A percentile compares a stretch with the other conserved stretches of the same genome.
Evolutionary conservation across 2,888 invertebrate species (phyloP).

Genomic region (Calameuta idolon): DNA sequence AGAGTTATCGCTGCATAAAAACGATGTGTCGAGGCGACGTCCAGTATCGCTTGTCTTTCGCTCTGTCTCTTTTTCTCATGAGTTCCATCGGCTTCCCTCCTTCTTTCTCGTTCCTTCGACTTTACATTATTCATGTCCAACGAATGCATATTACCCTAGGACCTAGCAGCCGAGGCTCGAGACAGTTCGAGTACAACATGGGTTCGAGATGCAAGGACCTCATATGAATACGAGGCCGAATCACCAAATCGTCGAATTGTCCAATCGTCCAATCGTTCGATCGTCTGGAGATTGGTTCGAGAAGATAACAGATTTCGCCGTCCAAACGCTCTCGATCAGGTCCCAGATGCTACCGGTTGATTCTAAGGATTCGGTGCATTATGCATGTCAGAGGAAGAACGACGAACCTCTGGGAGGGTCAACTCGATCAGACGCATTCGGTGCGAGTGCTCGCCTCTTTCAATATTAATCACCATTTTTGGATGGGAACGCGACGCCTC

Average conservation of each 20-base stretch:
- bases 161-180: slow-evolving; percentile 25
- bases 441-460: no score
- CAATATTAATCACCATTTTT: no score
- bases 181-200: slow-evolving; percentile 10
- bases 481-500: no score
- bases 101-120: slow-evolving; percentile 7
- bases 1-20: slow-evolving; percentile 35
- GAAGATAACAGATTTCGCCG: slow-evolving; percentile 14
- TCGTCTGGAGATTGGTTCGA: slow-evolving; percentile 51
- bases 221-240: slow-evolving; percentile 49
- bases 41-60: no score
- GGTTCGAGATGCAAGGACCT: slow-evolving; percentile 51
- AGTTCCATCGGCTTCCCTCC: no score
- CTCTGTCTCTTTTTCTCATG: no score
- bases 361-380: slow-evolving; percentile 29
- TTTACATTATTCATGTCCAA: slow-evolving; percentile 57
- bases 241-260: slow-evolving; percentile 18
- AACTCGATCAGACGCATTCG: no score
- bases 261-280: no score
- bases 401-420: no score
- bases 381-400: neutral
- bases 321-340: slow-evolving; percentile 26
- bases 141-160: slow-evolving; percentile 50
- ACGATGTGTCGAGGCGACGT: slow-evolving; percentile 25
- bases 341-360: slow-evolving; percentile 27